Base-by-base conservation (phyloP, 2,797 vertebrate genomes). In the Poecilia gillii region DNA sequence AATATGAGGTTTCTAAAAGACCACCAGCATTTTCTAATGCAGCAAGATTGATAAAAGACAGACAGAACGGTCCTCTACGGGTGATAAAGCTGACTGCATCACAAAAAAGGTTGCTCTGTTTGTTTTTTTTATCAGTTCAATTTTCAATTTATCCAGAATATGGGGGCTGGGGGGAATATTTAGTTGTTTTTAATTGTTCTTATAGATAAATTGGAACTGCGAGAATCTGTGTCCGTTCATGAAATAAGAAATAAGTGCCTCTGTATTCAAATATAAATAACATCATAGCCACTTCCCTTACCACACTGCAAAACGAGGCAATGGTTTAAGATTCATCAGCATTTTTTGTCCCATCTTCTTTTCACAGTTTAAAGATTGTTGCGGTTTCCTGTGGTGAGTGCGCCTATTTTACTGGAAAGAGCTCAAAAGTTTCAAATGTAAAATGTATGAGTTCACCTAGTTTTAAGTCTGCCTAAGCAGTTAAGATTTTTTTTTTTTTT, bases 401-500 rank as follows among this genome's bases (percentile, higher is more conserved):
- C 8, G 33, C 28, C 39, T 13, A 8, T 31, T 5, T 66, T 28
- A 46, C 36, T 43, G 45, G 49, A 5, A 14, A 74, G 2, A 68
- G 3, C 20, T 68, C 64, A 41, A 25, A 68, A 6, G 36, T 68
- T 68, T 68, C 36, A 4, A 77, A 76, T 51, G 33, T 6, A 64
- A 76, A 78, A 62, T 39, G 33, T 49, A 45, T 74, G 41, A 74
- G 47, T 76, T 76, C 49, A 80, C 74, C 47, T 71, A 43, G 41
- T 71, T 71, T 28, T 28, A 74, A 25, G 33, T 74, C 49, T 25
- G 36, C 66, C 75, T 72, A 64, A 33, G 57, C 55, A 59, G n/a
- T 66, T 68, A 75, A 75, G 72, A 81, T 81, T 28, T 43, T 78
- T 79, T 31, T 43, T 49, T 80, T 80, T 36, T 66, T 66, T 25